These are phyloP conservation scores for Anodontia alba DNA, from an alignment of 2,888 invertebrate species.

Conservation along the genomic window DNA sequence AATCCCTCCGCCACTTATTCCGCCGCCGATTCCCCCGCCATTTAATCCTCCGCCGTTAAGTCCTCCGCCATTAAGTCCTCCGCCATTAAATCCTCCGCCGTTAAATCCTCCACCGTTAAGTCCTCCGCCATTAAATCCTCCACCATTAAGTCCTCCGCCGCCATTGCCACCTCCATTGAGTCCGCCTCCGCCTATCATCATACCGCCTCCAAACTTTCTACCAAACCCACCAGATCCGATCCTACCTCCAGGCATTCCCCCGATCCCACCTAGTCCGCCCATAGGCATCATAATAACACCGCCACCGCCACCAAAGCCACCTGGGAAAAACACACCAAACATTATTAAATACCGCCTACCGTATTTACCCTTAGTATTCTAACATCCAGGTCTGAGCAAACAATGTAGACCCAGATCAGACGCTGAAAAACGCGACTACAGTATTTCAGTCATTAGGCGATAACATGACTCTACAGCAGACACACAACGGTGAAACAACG, in stretches of 20 bases:
- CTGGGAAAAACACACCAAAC: not conserved
- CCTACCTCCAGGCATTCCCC: not conserved
- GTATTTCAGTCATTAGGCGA: too few relatives aligned
- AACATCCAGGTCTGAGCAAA: too few relatives aligned
- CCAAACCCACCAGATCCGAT: not conserved
- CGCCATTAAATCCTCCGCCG: not conserved
- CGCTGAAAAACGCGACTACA: too few relatives aligned
- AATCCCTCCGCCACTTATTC: not conserved
- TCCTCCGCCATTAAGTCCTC: not conserved
- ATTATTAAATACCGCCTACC: too few relatives aligned
- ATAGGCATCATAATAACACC: not conserved
- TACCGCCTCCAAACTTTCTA: not conserved
- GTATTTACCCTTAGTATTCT: too few relatives aligned
- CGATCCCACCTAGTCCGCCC: not conserved
- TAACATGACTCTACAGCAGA: too few relatives aligned
- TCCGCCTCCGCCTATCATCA: not conserved
- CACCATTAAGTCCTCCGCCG: not conserved
- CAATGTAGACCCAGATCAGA: too few relatives aligned
- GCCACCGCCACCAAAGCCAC: not conserved
- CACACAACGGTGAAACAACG: too few relatives aligned
- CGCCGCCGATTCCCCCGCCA: not conserved
- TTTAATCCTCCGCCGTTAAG: constrained; percentile 2
- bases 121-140: not conserved
- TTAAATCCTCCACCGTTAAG: not conserved
- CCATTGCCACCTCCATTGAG: not conserved